phyloP scores from a whole-genome alignment of 1,140 invertebrate species.

The Diplogasteroides magnus region DNA sequence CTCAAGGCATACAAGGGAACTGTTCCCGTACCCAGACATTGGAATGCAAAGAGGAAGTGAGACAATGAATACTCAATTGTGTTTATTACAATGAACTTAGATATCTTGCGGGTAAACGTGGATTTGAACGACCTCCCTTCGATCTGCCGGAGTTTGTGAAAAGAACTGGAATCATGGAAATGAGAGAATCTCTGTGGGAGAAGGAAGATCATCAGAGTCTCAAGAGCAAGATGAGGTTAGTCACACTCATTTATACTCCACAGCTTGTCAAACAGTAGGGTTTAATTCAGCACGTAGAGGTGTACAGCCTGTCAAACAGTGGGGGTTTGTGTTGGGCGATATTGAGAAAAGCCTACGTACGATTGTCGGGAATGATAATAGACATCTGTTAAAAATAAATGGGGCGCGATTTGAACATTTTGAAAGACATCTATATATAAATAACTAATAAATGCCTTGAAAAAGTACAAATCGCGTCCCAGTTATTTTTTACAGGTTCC shows the following conservation, averaged over 20 bases:
- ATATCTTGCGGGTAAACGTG: slow-evolving; percentile 87
- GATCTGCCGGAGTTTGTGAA: slow-evolving; percentile 97
- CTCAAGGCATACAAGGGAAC: slow-evolving; percentile 82
- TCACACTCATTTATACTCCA: too few species aligned
- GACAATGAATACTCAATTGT: not conserved
- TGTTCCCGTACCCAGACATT: slow-evolving; percentile 92
- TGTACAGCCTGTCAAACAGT: too few species aligned
- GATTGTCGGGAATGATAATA: too few species aligned
- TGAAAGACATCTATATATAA: too few species aligned
- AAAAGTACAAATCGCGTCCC: not conserved
- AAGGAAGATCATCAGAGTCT: slow-evolving; percentile 90
- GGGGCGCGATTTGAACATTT: too few species aligned
- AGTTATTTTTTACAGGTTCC: too few species aligned
- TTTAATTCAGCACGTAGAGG: too few species aligned
- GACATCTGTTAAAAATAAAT: too few species aligned
- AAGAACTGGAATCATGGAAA: slow-evolving; percentile 98
- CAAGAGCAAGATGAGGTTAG: slow-evolving; percentile 87
- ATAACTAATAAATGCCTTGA: slow-evolving; percentile 2
- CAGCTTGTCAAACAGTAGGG: too few species aligned
- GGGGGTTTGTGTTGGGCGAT: slow-evolving; percentile 20
- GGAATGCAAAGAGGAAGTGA: slow-evolving; percentile 93
- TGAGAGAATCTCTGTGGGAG: slow-evolving; percentile 94
- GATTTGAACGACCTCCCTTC: slow-evolving; percentile 97
- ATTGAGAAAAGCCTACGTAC: slow-evolving; percentile 60
- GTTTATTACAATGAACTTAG: not conserved